Evolutionary conservation across 2,888 invertebrate genomes (phyloP).

Genomic region (Pachydiplax longipennis): DNA sequence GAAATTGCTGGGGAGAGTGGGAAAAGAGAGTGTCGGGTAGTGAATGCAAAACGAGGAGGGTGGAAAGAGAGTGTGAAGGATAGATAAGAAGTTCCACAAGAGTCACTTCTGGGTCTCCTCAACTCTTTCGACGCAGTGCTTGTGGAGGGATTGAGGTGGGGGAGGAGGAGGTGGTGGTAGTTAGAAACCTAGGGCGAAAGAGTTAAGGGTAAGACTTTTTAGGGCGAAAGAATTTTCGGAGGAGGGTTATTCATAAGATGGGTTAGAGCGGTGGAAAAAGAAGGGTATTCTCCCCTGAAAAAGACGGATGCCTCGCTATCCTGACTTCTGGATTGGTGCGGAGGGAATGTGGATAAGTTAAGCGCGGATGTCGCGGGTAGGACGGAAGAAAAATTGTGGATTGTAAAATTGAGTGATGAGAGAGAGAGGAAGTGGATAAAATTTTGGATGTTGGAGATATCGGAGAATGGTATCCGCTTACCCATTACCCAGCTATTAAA

Average conservation of each 20-base stretch:
- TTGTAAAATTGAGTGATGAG: background rate
- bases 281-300: background rate
- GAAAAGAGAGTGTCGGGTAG: background rate
- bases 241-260: conserved; percentile 34
- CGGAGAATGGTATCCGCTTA: background rate
- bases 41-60: background rate
- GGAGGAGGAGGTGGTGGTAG: background rate
- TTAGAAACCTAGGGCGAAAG: background rate
- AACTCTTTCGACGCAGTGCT: background rate
- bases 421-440: background rate
- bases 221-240: conserved; percentile 1
- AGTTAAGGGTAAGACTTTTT: background rate
- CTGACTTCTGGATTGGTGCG: background rate
- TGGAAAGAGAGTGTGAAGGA: conserved; percentile 14
- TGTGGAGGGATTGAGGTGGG: background rate
- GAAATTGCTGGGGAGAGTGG: background rate
- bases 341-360: background rate
- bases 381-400: background rate
- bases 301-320: background rate
- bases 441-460: background rate
- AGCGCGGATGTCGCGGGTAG: background rate
- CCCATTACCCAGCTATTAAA: too few relatives aligned
- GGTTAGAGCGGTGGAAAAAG: background rate
- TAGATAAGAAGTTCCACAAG: conserved; percentile 26
- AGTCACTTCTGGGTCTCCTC: background rate